Percentiles rank a stretch among this genome's conserved stretches.
These are phyloP conservation scores for Hybos culiciformis DNA, from an alignment of 2,888 invertebrate genomes.

Conservation along the genomic window DNA sequence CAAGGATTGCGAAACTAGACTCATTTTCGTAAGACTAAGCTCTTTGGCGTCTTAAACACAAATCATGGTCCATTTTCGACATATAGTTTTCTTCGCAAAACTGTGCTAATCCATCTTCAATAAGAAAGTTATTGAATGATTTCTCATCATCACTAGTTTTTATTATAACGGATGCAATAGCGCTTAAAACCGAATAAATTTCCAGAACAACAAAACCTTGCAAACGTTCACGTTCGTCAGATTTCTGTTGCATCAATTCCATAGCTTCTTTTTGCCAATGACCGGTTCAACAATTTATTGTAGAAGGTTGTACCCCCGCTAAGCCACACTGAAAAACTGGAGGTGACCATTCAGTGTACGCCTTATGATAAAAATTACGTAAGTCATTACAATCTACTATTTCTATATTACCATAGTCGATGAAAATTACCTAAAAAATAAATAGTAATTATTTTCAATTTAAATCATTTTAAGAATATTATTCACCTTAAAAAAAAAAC, in stretches of 20 bases:
- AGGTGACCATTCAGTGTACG: constrained; percentile 37
- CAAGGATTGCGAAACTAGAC: no score
- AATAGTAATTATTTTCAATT: not conserved
- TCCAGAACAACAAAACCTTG: constrained; percentile 27
- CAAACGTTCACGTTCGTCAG: constrained; percentile 15
- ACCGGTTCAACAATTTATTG: constrained; percentile 42
- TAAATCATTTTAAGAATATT: no score
- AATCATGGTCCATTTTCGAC: no score
- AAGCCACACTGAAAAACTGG: constrained; percentile 59
- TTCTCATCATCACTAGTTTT: constrained; percentile 31
- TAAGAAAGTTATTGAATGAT: constrained; percentile 51
- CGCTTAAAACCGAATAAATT: constrained; percentile 59
- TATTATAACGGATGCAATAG: constrained; percentile 55
- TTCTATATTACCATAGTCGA: constrained; percentile 61
- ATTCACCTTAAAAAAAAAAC: no score
- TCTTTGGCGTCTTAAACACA: no score
- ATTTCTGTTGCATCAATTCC: constrained; percentile 35
- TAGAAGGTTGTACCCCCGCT: constrained; percentile 54
- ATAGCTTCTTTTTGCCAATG: constrained; percentile 47
- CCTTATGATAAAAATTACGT: constrained; percentile 27
- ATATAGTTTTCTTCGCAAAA: constrained; percentile 59
- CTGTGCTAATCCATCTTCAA: constrained; percentile 49
- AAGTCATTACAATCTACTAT: constrained; percentile 37
- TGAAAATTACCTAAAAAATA: constrained; percentile 48
- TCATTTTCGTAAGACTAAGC: no score